Evolutionary conservation across 2,888 invertebrate genomes (phyloP).

Genomic region (Thymelicus acteon): DNA sequence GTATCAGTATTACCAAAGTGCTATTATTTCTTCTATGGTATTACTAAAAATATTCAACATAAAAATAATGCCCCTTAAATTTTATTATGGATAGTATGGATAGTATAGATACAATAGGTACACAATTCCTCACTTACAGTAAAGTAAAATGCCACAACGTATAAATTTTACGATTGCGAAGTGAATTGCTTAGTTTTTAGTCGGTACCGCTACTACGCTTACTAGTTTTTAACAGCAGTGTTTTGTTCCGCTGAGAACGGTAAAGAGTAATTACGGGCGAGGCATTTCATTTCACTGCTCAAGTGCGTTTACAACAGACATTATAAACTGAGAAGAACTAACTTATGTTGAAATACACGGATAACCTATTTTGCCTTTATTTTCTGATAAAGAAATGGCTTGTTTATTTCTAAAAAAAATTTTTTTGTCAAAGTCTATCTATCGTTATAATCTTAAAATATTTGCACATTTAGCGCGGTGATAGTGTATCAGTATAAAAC

Average conservation of each 20-base stretch:
- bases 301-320: neutral
- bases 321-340: neutral
- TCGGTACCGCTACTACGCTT: slow-evolving; percentile 24
- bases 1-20: too few relatives aligned
- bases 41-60: too few relatives aligned
- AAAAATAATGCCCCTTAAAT: too few relatives aligned
- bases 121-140: too few relatives aligned
- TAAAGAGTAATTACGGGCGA: slow-evolving; percentile 26
- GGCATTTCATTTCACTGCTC: slow-evolving; percentile 24
- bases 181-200: slow-evolving; percentile 14
- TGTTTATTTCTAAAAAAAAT: too few relatives aligned
- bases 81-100: too few relatives aligned
- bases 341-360: neutral
- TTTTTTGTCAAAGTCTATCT: too few relatives aligned
- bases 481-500: too few relatives aligned
- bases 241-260: slow-evolving; percentile 33
- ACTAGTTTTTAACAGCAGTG: slow-evolving; percentile 17
- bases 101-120: too few relatives aligned
- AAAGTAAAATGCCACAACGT: neutral
- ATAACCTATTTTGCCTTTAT: too few relatives aligned
- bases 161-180: slow-evolving; percentile 1
- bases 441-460: too few relatives aligned
- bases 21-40: too few relatives aligned
- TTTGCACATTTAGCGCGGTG: neutral
- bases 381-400: neutral